These are phyloP conservation scores for Oreochromis grahami DNA, from an alignment of 2,797 vertebrate genomes.

Conservation along the genomic window DNA sequence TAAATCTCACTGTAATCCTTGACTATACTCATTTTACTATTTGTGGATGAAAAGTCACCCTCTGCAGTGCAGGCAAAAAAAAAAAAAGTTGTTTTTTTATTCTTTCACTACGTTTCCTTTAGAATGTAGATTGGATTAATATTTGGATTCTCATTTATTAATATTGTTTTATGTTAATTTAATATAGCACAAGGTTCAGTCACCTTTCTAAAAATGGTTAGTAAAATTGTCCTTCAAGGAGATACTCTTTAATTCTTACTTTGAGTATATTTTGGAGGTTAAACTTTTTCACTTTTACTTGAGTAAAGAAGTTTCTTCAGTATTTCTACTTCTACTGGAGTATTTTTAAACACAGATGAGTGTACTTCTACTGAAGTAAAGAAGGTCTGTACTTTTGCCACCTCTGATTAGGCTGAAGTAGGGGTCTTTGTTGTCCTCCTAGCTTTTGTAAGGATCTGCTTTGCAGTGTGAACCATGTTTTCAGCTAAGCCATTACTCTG, in stretches of 20 bases:
- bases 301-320: background rate
- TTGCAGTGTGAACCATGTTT: background rate
- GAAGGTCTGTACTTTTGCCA: background rate
- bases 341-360: background rate
- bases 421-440: background rate
- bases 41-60: background rate
- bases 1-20: background rate
- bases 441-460: background rate
- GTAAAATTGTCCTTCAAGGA: background rate
- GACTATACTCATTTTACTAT: background rate
- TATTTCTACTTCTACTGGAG: background rate
- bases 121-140: background rate
- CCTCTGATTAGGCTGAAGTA: background rate
- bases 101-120: background rate
- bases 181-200: background rate
- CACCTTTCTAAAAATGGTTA: background rate
- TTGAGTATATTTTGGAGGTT: background rate
- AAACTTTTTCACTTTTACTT: background rate
- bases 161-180: background rate
- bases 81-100: fast-evolving
- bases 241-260: background rate
- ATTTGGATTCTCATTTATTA: background rate
- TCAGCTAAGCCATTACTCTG: background rate
- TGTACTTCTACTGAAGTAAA: background rate
- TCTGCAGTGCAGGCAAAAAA: background rate